Percentiles rank a stretch among this genome's conserved stretches.
phyloP scores from a whole-genome alignment of 2,113 vertebrate genomes.

The Galeopterus variegatus region DNA sequence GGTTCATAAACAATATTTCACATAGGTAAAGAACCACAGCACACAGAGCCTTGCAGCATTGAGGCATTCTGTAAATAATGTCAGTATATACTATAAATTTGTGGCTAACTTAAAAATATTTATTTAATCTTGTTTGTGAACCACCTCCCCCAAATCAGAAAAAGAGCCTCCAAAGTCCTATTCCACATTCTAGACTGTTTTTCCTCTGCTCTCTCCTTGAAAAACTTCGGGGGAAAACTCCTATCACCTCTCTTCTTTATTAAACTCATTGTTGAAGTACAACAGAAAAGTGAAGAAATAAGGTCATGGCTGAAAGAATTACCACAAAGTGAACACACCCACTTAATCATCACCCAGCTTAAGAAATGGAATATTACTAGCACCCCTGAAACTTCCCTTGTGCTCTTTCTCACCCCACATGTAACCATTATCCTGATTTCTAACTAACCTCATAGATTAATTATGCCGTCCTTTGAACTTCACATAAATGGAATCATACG shows the following conservation, averaged over 20 bases:
- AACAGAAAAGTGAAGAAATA: constrained; percentile 14
- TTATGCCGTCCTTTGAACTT: constrained; percentile 5
- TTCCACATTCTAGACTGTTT: neutral
- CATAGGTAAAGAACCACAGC: neutral
- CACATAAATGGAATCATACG: neutral
- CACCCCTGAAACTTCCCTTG: neutral
- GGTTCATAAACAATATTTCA: neutral
- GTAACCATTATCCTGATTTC: neutral
- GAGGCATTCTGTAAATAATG: neutral
- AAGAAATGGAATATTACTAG: neutral
- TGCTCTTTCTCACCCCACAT: neutral
- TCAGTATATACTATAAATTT: neutral
- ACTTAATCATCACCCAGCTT: neutral
- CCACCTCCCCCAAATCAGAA: neutral
- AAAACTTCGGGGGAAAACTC: neutral
- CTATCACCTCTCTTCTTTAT: neutral
- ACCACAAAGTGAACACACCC: neutral
- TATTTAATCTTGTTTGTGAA: neutral
- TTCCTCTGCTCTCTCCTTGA: constrained; percentile 33
- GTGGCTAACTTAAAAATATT: neutral
- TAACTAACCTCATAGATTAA: neutral
- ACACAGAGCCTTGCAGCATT: neutral
- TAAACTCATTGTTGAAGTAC: neutral
- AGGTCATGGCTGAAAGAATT: neutral
- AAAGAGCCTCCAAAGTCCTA: neutral